Evolutionary conservation across 2,113 vertebrate species (phyloP).

Genomic region (Mellivora capensis): DNA sequence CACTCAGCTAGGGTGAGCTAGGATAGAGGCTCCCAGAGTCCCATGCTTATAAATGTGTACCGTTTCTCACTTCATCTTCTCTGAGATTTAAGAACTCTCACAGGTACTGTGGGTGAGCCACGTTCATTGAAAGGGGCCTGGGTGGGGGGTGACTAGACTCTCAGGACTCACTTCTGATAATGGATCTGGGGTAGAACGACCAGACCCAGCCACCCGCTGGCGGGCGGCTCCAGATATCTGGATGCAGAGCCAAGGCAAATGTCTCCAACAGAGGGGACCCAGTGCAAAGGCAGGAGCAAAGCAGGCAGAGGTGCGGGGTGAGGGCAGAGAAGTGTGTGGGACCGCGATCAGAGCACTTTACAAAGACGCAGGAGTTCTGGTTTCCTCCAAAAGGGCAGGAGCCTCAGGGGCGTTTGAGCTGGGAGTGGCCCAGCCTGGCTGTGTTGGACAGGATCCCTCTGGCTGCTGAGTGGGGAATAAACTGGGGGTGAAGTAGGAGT

Average conservation of each 20-base stretch:
- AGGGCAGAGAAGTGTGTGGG: accelerated
- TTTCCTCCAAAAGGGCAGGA: background rate
- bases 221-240: background rate
- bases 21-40: background rate
- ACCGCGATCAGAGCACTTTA: accelerated
- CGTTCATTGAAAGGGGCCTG: background rate
- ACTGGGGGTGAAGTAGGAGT: background rate
- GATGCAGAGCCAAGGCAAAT: background rate
- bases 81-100: background rate
- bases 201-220: background rate
- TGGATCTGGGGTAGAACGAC: background rate
- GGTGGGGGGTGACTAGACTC: background rate
- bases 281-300: background rate
- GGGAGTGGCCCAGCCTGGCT: background rate
- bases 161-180: background rate
- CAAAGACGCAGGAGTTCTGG: background rate
- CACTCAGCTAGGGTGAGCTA: background rate
- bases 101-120: background rate
- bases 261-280: background rate
- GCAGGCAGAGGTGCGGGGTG: accelerated
- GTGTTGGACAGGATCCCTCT: no score
- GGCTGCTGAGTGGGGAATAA: background rate
- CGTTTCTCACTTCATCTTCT: background rate
- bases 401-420: accelerated
- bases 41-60: background rate